Base-by-base conservation (phyloP, 92 coral and sea anemone genomes). In the Palythoa caribaeorum region DNA sequence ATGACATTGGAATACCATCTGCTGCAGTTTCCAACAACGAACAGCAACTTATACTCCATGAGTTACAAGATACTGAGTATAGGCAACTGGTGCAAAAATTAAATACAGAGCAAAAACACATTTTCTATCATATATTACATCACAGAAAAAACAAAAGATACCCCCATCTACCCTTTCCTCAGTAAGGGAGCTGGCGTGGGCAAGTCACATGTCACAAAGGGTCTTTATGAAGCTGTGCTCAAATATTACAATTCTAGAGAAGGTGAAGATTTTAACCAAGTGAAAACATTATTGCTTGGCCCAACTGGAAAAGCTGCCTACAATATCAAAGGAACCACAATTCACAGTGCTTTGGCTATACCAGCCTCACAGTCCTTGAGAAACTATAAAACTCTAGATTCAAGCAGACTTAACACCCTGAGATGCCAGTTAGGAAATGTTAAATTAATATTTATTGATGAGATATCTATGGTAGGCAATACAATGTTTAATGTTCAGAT, bases 291-390 rank as follows among this genome's bases (percentile, higher is more conserved):
- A 69, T 60, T 52, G 36, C 35, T 59, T 60, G 83, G 92, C 10
- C 73, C 44, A 68, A 0, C 73, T 68, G 39, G 73, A 16, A 68
- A 68, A 68, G 73, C 73, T 68, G 73, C 73, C 38, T 68, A 68
- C 21, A 68, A 21, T 68, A 68, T 68, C 73, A 68, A 68, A 68
- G 73, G 96, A 53, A 91, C 88, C 68, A 88, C 96, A 35, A 92
- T 90, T 38, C 93, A 92, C 74, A 89, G 92, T 65, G 77, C 93
- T 48, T 84, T 92, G 40, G 88, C 90, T 66, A 72, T 89, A 92
- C 91, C 93, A 72, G 93, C 93, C 55, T 90, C 93, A 70, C 93
- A 90, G 84, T 84, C 86, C 38, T 59, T 88, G 77, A 93, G 73
- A 21, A 68, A 68, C 38, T 68, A 20, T 21, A 68, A 68, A 68